Conservation (phyloP, 1,140 invertebrate genomes). For the Neodiprion pinetum region DNA sequence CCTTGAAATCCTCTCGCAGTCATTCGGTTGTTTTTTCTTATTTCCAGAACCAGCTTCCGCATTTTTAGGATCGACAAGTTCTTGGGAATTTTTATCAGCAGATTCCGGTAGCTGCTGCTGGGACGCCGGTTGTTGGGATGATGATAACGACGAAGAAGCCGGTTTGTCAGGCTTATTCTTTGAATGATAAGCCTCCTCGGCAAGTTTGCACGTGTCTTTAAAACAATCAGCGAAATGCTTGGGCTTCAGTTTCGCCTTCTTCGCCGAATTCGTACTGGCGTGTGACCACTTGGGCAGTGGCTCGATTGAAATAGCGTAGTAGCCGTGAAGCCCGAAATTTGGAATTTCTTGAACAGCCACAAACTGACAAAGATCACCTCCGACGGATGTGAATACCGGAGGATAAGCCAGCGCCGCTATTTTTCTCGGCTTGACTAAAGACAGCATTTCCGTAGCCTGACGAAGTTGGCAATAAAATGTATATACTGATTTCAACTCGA, state of each 20-base stretch:
- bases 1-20: not conserved
- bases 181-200: not conserved
- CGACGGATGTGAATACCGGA: constrained; percentile 14
- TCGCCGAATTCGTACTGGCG: constrained; percentile 28
- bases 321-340: constrained; percentile 53
- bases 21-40: not conserved
- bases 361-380: constrained; percentile 46
- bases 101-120: not conserved
- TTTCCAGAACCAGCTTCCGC: not conserved
- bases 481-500: constrained; percentile 41
- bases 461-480: constrained; percentile 25
- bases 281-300: constrained; percentile 48
- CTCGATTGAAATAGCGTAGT: constrained; percentile 53
- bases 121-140: not conserved
- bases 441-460: constrained; percentile 26
- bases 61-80: not conserved
- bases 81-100: not conserved
- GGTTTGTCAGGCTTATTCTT: not conserved
- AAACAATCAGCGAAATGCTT: not conserved
- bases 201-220: not conserved
- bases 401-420: not conserved
- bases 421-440: constrained; percentile 20
- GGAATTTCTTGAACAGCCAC: constrained; percentile 52
- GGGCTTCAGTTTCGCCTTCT: constrained; percentile 22
- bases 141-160: not conserved